phyloP scores from a whole-genome alignment of 2,888 invertebrate genomes.

The Apotomis betuletana region DNA sequence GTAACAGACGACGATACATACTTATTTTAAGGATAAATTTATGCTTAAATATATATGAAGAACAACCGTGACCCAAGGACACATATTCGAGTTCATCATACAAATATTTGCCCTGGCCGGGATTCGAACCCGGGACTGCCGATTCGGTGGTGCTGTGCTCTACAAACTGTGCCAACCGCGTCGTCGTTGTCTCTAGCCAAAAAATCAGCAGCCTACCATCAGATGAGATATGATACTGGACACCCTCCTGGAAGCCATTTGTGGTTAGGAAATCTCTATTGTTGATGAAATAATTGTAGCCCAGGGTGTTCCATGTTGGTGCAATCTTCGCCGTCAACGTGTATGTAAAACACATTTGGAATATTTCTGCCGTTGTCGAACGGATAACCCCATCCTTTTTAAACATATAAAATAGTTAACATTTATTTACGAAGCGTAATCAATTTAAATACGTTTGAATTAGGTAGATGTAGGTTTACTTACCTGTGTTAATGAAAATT shows the following conservation, averaged over 20 bases:
- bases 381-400: slow-evolving; percentile 65
- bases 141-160: too few relatives aligned
- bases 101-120: too few relatives aligned
- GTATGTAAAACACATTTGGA: slow-evolving; percentile 70
- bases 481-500: slow-evolving; percentile 71
- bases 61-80: too few relatives aligned
- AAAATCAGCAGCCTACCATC: slow-evolving; percentile 53
- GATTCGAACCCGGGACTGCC: too few relatives aligned
- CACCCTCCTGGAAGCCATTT: slow-evolving; percentile 64
- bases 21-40: too few relatives aligned
- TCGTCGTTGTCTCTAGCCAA: too few relatives aligned
- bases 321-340: slow-evolving; percentile 74
- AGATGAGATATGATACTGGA: slow-evolving; percentile 58
- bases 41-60: too few relatives aligned
- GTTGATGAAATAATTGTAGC: slow-evolving; percentile 66
- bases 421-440: too few relatives aligned
- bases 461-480: slow-evolving; percentile 43
- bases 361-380: slow-evolving; percentile 60
- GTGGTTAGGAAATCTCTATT: slow-evolving; percentile 70
- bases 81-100: too few relatives aligned
- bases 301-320: slow-evolving; percentile 70
- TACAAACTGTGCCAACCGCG: too few relatives aligned
- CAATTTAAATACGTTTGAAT: not conserved
- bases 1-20: too few relatives aligned
- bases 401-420: slow-evolving; percentile 29